Evolutionary conservation across 2,888 invertebrate species (phyloP).

Genomic region (Drosophila histrio): DNA sequence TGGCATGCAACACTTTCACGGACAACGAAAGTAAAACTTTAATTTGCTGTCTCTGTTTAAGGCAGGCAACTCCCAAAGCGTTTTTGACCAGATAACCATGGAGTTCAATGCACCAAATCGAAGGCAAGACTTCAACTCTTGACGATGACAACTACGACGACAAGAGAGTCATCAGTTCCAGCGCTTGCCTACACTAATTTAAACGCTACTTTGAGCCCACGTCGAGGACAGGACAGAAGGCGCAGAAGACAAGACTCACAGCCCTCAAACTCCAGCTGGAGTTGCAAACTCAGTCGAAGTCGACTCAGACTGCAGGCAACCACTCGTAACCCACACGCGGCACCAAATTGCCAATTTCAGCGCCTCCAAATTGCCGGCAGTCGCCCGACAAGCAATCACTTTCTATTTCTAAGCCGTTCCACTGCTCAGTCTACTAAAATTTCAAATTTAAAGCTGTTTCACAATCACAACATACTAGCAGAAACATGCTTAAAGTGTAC

Average conservation of each 20-base stretch:
- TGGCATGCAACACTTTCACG: slow-evolving; percentile 73
- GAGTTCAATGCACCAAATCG: slow-evolving; percentile 66
- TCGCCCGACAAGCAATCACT: slow-evolving; percentile 64
- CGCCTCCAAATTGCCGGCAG: slow-evolving; percentile 66
- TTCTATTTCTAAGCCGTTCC: slow-evolving; percentile 68
- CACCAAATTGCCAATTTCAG: slow-evolving; percentile 69
- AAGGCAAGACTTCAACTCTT: slow-evolving; percentile 19
- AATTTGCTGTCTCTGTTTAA: slow-evolving; percentile 31
- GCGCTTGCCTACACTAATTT: slow-evolving; percentile 73
- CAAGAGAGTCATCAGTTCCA: slow-evolving; percentile 75
- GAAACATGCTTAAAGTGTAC: slow-evolving; percentile 9
- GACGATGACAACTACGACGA: slow-evolving; percentile 50
- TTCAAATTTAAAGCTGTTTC: slow-evolving; percentile 31
- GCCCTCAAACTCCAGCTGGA: slow-evolving; percentile 4
- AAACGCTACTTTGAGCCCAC: slow-evolving; percentile 64
- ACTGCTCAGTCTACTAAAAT: slow-evolving; percentile 26
- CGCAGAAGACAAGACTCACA: slow-evolving; percentile 10
- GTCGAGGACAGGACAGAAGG: slow-evolving; percentile 40
- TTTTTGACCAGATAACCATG: slow-evolving; percentile 10
- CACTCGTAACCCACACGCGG: slow-evolving; percentile 37
- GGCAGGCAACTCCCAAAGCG: slow-evolving; percentile 44
- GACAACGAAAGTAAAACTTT: slow-evolving; percentile 70
- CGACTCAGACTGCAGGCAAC: slow-evolving; percentile 2
- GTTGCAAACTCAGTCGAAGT: not conserved
- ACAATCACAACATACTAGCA: slow-evolving; percentile 27